phyloP scores from a whole-genome alignment of 2,797 vertebrate genomes.

The Discoglossus pictus region DNA sequence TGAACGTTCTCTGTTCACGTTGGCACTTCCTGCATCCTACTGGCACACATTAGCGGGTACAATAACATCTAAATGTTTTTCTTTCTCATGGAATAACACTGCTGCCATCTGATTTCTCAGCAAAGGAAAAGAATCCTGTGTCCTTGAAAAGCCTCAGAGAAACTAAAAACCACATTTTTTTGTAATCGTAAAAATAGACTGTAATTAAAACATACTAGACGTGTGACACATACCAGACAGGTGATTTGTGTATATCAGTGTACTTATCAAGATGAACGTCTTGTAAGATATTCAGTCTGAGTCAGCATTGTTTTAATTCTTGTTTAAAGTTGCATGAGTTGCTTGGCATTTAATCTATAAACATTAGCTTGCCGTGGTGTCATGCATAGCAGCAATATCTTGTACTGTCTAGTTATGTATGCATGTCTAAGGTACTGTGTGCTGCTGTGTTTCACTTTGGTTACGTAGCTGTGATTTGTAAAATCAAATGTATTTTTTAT shows the following conservation, averaged over 20 bases:
- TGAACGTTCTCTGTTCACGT: too few relatives aligned
- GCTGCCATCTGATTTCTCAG: not conserved
- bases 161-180: constrained; percentile 2
- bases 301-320: constrained; percentile 37
- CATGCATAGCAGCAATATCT: constrained; percentile 12
- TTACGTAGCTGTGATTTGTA: too few relatives aligned
- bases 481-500: too few relatives aligned
- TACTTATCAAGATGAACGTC: constrained; percentile 41
- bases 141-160: not conserved
- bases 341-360: constrained; percentile 29
- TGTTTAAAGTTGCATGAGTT: constrained; percentile 23
- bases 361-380: constrained; percentile 23
- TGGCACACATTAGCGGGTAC: too few relatives aligned
- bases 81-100: too few relatives aligned
- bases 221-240: constrained; percentile 42
- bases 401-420: too few relatives aligned
- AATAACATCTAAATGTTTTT: too few relatives aligned
- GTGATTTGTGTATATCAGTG: constrained; percentile 34
- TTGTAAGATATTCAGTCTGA: constrained; percentile 22
- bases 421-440: too few relatives aligned
- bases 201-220: constrained; percentile 46
- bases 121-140: not conserved
- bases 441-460: too few relatives aligned
- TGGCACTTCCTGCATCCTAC: too few relatives aligned
- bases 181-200: constrained; percentile 36